phyloP scores from a whole-genome alignment of 2,797 vertebrate genomes.

The Coccyzus lansbergi region DNA sequence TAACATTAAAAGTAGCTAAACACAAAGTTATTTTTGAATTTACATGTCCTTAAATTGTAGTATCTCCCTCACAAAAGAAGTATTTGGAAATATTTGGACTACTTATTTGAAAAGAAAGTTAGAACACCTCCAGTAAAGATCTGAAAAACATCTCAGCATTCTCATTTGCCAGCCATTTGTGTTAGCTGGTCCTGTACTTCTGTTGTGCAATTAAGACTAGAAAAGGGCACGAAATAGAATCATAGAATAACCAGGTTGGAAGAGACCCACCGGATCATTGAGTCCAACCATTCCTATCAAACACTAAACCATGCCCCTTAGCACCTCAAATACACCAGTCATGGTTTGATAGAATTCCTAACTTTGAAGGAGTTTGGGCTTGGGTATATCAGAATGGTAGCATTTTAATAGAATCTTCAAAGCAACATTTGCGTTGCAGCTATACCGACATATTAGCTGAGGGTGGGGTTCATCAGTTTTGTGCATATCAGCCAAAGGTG shows the following conservation, averaged over 20 bases:
- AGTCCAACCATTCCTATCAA: too few relatives aligned
- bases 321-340: background rate
- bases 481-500: background rate
- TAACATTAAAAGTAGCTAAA: background rate
- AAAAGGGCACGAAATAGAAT: background rate
- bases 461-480: background rate
- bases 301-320: too few relatives aligned
- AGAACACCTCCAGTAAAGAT: background rate
- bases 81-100: background rate
- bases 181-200: background rate
- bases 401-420: background rate
- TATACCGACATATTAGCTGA: accelerated
- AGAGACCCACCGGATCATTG: too few relatives aligned
- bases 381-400: accelerated
- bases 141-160: background rate
- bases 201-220: background rate
- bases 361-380: background rate
- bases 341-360: background rate
- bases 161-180: background rate
- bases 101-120: background rate
- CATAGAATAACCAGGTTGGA: too few relatives aligned
- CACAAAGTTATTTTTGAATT: background rate
- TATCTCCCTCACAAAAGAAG: background rate
- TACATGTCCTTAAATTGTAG: accelerated
- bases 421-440: background rate